Evolutionary conservation across 2,888 invertebrate genomes (phyloP), one percentile per base, ranked within the genome.

Genomic region (Seira musarum): DNA sequence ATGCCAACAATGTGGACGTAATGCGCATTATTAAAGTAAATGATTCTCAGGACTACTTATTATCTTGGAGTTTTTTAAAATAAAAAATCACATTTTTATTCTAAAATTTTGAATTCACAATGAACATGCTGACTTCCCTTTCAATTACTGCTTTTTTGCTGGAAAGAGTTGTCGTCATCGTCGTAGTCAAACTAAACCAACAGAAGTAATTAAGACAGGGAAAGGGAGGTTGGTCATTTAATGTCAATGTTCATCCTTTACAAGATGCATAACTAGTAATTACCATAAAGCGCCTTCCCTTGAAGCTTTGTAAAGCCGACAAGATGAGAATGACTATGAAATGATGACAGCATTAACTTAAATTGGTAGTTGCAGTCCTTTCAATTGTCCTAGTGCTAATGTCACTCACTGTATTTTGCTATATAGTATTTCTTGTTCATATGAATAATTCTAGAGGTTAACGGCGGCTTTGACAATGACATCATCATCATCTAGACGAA

Each of bases 141-240:
- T 53, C 53, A 53, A 53, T 53, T 53, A 53, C 17, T 13, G 13
- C 17, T 53, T 8, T 40, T 40, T 17, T 53, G 17, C 53, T 53
- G 53, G 53, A 53, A 53, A 53, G 53, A 53, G 53, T 53, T 53
- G 53, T 53, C 53, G 13, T 53, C 53, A 30, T 30, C 8, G 30
- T 30, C 3, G 53, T n/a, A 3, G 13, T 53, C 53, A 8, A 8
- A 30, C 8, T 30, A 8, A 30, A 30, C 30, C 30, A 30, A 8
- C 30, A 30, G 30, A 17, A 53, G 53, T 17, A 53, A 53, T 53
- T 53, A 53, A 17, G 17, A 53, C n/a, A 53, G 17, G 53, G 13
- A 53, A 53, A 53, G 53, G 53, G 53, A n/a, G 53, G 53, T 53
- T 53, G 53, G 6, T 53, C 53, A 53, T 53, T 53, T 53, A 53